A percentile compares a stretch with the other conserved stretches of the same genome.
These are phyloP conservation scores for Oncorhynchus nerka DNA, from an alignment of 2,113 vertebrate species.

Conservation along the genomic window DNA sequence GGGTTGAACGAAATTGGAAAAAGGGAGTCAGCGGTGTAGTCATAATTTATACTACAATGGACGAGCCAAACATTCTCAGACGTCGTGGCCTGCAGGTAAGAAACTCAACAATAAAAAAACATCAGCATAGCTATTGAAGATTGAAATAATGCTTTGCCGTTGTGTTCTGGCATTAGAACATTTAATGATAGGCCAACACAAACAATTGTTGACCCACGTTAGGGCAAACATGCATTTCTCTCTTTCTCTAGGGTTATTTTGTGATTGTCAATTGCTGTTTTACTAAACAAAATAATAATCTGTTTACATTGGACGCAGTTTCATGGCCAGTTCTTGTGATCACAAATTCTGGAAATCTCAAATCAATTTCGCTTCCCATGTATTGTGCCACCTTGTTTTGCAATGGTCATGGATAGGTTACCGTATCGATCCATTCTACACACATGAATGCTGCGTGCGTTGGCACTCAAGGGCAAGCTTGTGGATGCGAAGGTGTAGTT, in stretches of 20 bases:
- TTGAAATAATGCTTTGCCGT: background rate
- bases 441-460: conserved; percentile 1
- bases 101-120: background rate
- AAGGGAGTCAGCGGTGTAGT: conserved; percentile 4
- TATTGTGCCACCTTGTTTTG: background rate
- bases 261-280: background rate
- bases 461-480: background rate
- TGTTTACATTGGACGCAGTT: background rate
- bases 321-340: background rate
- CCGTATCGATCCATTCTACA: background rate
- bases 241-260: background rate
- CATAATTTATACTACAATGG: conserved; percentile 49
- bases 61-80: conserved; percentile 74
- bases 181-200: background rate
- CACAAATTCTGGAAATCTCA: background rate
- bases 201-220: background rate
- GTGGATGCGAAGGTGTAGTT: background rate
- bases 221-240: background rate
- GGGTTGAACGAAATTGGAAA: conserved; percentile 30
- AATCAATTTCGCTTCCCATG: background rate
- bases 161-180: background rate
- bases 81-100: conserved; percentile 74
- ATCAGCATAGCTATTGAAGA: background rate
- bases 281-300: background rate
- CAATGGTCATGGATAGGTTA: background rate